Percentiles rank a stretch among this genome's conserved stretches.
These are phyloP conservation scores for Barbus barbus DNA, from an alignment of 2,113 vertebrate genomes.

Conservation along the genomic window DNA sequence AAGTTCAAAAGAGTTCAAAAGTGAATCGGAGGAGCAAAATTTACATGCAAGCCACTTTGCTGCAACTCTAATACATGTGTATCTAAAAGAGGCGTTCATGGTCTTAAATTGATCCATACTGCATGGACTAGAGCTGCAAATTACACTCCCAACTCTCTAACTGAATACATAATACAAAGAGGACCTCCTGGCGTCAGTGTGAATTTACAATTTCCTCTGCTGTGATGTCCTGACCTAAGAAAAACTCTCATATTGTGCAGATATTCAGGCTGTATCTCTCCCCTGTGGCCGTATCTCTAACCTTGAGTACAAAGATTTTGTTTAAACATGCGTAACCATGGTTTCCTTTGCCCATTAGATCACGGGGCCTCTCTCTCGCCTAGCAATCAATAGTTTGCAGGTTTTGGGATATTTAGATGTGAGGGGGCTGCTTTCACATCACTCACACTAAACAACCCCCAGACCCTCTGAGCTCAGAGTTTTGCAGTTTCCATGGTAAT, in stretches of 20 bases:
- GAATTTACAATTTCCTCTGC: conserved; percentile 19
- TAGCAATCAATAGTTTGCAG: conserved; percentile 44
- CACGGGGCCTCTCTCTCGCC: not conserved
- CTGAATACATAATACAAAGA: conserved; percentile 23
- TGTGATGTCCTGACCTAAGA: conserved; percentile 36
- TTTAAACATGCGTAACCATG: conserved; percentile 20
- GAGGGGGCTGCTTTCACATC: conserved; percentile 41
- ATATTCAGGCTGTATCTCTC: conserved; percentile 12
- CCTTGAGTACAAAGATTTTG: conserved; percentile 12
- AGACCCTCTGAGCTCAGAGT: conserved; percentile 42
- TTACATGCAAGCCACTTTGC: not conserved
- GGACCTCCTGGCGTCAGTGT: conserved; percentile 1
- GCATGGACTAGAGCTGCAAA: not conserved
- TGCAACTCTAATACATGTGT: conserved; percentile 13
- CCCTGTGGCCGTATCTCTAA: conserved; percentile 22
- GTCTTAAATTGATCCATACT: not conserved
- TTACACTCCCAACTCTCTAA: conserved; percentile 7
- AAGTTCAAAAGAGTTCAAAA: no score
- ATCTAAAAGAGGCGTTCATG: conserved; percentile 11
- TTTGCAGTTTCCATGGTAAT: conserved; percentile 57
- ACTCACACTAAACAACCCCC: conserved; percentile 25
- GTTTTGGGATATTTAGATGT: conserved; percentile 43
- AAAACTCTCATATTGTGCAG: conserved; percentile 39
- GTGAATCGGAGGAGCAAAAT: not conserved
- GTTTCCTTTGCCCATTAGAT: conserved; percentile 22